Base-by-base conservation (phyloP, 2,888 invertebrate genomes). In the Steinernema hermaphroditum region DNA sequence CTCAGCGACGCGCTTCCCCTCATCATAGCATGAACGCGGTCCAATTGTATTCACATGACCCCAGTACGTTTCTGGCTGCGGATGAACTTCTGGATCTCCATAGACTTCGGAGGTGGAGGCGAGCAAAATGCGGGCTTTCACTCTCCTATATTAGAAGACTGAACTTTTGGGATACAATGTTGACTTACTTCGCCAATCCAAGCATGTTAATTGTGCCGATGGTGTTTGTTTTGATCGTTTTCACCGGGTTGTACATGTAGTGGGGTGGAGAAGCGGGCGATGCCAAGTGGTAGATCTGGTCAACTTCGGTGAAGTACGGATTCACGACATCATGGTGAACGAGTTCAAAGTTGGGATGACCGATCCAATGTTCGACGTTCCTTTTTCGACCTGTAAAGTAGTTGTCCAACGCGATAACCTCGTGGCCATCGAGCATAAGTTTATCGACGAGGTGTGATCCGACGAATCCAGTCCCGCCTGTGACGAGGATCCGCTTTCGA, bases 181-280 rank as follows among this genome's bases (percentile, higher is more conserved):
- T 68, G 0, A 2, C 29, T 16, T 43, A 83, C 84, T 82, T 82
- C 0, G 85, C 85, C 62, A 85, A 74, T 49, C 85, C 89, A 4
- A 89, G 83, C 88, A 90, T 88, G 78, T 89, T 90, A 75, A 90
- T 89, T n/a, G 89, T 89, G 14, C 89, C 98, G 87, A 99, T 90
- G 0, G 97, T 96, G 88, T 98, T 99, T 0, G 97, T 97, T 88
- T 98, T 98, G 80, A 98, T 94, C 19, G 98, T 98, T 89, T 98
- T 98, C 1, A 99, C 96, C 37, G 98, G 97, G 90, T 98, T 99
- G 87, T 93, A 92, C 98, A 98, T 98, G 87, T 98, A 99, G 89
- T 98, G 97, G 0, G 96, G 96, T 27, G 98, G 98, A 81, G 96
- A 96, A 0, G 98, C 98, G 12, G 98, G 98, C 87, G 96, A 96